Evolutionary conservation across 2,797 vertebrate species (phyloP).

Genomic region (Phrynocephalus vlangalii): DNA sequence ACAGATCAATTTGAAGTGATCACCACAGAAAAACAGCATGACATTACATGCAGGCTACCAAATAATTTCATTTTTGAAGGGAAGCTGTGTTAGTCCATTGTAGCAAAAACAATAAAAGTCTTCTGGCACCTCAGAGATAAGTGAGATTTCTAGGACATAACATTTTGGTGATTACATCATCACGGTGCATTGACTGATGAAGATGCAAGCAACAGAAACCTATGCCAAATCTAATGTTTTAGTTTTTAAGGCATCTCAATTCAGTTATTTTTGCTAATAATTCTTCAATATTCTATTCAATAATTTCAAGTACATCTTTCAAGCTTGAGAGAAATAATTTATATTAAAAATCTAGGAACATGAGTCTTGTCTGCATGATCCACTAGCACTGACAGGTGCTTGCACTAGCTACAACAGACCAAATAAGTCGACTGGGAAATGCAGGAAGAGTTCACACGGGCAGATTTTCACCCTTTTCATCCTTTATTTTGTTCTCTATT

Average conservation of each 20-base stretch:
- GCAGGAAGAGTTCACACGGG: background rate
- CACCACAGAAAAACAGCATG: accelerated
- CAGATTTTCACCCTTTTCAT: background rate
- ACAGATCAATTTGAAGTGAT: background rate
- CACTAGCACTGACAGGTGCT: background rate
- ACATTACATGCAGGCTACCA: background rate
- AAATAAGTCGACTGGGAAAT: background rate
- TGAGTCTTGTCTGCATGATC: background rate
- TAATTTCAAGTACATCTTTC: background rate
- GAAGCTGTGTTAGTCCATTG: too few relatives aligned
- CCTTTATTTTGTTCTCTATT: background rate
- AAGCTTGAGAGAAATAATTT: background rate
- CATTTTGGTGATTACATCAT: too few relatives aligned
- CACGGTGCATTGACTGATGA: too few relatives aligned
- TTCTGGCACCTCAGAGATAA: too few relatives aligned
- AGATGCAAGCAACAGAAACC: too few relatives aligned
- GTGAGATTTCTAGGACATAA: too few relatives aligned
- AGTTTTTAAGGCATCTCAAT: too few relatives aligned
- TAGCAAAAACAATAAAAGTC: too few relatives aligned
- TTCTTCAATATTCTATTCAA: too few relatives aligned
- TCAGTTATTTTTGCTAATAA: too few relatives aligned
- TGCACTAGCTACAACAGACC: background rate
- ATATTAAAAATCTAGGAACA: slow-evolving; percentile 1
- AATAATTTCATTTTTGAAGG: background rate
- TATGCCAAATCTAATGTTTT: too few relatives aligned